Percentiles rank a stretch among this genome's conserved stretches.
Conservation (phyloP, 2,888 invertebrate genomes). For the Miltochrista miniata region DNA sequence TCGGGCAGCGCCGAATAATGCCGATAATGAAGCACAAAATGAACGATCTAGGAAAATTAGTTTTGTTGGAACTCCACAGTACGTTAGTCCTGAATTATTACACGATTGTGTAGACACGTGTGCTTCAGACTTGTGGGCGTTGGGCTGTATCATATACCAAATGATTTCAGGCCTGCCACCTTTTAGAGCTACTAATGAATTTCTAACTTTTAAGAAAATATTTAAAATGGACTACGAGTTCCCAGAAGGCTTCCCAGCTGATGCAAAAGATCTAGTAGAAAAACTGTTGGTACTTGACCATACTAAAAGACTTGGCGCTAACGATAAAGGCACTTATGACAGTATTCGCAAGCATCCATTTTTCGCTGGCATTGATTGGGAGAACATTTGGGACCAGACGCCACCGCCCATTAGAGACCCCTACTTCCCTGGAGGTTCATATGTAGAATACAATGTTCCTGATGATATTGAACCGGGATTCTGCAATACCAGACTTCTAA, state of each 20-base stretch:
- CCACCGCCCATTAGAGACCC: slow-evolving; percentile 91
- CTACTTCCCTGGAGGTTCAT: slow-evolving; percentile 88
- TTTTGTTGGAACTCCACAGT: slow-evolving; percentile 99
- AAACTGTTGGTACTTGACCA: slow-evolving; percentile 93
- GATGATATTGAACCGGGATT: slow-evolving; percentile 94
- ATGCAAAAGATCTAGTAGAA: slow-evolving; percentile 94
- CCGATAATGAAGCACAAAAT: slow-evolving; percentile 64
- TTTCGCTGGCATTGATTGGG: slow-evolving; percentile 93
- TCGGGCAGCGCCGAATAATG: slow-evolving; percentile 42
- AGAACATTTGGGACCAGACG: slow-evolving; percentile 88
- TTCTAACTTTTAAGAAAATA: slow-evolving; percentile 98
- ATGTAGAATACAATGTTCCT: slow-evolving; percentile 88
- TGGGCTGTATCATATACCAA: slow-evolving; percentile 98
- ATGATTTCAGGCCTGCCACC: slow-evolving; percentile 97
- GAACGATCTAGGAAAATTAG: slow-evolving; percentile 87
- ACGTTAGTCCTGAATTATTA: slow-evolving; percentile 98
- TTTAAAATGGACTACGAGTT: slow-evolving; percentile 95
- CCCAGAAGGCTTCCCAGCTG: slow-evolving; percentile 94
- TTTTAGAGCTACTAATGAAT: slow-evolving; percentile 96
- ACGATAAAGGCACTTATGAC: slow-evolving; percentile 88
- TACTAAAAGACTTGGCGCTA: slow-evolving; percentile 90
- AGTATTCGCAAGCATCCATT: slow-evolving; percentile 94
- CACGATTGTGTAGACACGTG: slow-evolving; percentile 89
- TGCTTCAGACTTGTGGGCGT: slow-evolving; percentile 97
- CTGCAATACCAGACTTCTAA: slow-evolving; percentile 91